Evolutionary conservation across 2,113 vertebrate genomes (phyloP).

Genomic region (Sclerurus mexicanus): DNA sequence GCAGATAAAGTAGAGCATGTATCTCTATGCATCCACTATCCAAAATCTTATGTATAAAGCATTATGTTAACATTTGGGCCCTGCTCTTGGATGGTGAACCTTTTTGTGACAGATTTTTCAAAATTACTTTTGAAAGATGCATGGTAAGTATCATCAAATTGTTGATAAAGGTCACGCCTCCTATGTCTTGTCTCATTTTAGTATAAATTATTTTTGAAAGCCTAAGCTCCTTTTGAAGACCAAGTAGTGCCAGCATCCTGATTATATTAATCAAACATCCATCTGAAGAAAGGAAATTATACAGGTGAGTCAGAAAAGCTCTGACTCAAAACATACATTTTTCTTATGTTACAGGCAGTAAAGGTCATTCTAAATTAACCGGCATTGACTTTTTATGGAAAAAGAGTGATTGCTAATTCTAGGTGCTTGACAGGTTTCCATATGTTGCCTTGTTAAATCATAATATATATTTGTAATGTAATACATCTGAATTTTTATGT

Average conservation of each 20-base stretch:
- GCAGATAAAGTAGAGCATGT: background rate
- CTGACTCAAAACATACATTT: slow-evolving; percentile 21
- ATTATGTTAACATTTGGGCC: background rate
- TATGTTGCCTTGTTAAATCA: background rate
- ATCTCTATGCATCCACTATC: background rate
- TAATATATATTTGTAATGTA: background rate
- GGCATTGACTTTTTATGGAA: background rate
- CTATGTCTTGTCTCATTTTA: background rate
- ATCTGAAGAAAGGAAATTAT: slow-evolving; percentile 7
- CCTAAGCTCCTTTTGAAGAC: background rate
- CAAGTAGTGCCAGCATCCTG: background rate
- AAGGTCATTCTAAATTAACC: slow-evolving; percentile 2
- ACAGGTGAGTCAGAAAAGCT: slow-evolving; percentile 22
- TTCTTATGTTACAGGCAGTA: background rate
- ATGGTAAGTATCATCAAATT: background rate
- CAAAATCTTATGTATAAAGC: background rate
- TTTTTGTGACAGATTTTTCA: background rate
- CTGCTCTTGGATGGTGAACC: background rate
- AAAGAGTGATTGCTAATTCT: background rate
- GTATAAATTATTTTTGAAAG: background rate
- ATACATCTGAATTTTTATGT: background rate
- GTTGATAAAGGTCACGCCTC: background rate
- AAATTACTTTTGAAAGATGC: background rate
- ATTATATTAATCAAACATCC: slow-evolving; percentile 12
- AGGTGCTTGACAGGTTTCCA: background rate